phyloP scores from a whole-genome alignment of 2,113 vertebrate species.

The Sphaerodactylus townsendi region DNA sequence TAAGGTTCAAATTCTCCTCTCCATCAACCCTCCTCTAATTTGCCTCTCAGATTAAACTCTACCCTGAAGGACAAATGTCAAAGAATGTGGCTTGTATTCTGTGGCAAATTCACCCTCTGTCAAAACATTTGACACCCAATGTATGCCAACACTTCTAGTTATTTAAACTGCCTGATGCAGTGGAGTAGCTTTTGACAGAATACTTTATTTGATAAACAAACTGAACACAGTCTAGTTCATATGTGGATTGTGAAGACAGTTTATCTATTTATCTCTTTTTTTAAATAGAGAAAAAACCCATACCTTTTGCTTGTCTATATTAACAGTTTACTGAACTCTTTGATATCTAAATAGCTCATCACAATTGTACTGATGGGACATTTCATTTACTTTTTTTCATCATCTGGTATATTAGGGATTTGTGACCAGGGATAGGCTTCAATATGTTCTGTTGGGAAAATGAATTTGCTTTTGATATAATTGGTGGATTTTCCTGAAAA shows the following conservation, averaged over 20 bases:
- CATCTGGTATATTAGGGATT: background rate
- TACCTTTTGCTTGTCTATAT: background rate
- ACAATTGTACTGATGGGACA: background rate
- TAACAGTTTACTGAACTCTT: background rate
- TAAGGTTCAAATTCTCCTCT: conserved; percentile 13
- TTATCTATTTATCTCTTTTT: no score
- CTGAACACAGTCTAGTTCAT: conserved; percentile 52
- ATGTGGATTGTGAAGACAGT: conserved; percentile 64
- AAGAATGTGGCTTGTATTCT: conserved; percentile 32
- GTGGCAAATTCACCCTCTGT: conserved; percentile 28
- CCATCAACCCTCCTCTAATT: conserved; percentile 30
- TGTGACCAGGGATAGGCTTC: background rate
- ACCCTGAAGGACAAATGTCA: conserved; percentile 38
- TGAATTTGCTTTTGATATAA: background rate
- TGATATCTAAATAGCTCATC: background rate
- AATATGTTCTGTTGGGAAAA: background rate
- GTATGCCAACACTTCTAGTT: conserved; percentile 60
- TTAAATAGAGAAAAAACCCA: background rate
- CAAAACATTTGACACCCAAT: conserved; percentile 70
- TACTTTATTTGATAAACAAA: conserved; percentile 71
- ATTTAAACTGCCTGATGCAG: conserved; percentile 62
- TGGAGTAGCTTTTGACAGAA: conserved; percentile 70
- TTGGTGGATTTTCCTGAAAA: background rate
- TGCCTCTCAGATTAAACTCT: conserved; percentile 40
- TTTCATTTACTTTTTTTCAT: background rate